phyloP scores from a whole-genome alignment of 2,797 vertebrate species.

The Avahi laniger region DNA sequence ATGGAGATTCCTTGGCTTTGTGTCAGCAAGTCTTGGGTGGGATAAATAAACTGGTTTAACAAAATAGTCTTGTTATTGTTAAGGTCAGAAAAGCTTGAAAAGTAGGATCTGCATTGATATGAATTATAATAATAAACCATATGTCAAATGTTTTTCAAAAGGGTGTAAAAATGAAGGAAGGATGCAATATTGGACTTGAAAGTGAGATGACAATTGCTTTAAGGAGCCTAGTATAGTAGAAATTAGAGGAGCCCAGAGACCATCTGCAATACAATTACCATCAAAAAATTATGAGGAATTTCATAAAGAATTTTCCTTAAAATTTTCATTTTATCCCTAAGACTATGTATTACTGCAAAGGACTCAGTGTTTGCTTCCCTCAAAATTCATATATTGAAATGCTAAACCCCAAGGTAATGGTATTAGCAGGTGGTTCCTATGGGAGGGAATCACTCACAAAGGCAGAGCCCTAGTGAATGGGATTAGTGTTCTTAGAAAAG shows the following conservation, averaged over 20 bases:
- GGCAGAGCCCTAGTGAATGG: background rate
- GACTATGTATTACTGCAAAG: background rate
- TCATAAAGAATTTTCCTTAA: background rate
- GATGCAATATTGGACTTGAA: background rate
- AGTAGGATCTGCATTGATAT: background rate
- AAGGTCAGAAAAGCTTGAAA: background rate
- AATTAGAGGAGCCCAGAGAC: background rate
- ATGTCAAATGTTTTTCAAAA: background rate
- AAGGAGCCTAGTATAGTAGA: no score
- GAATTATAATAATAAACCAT: background rate
- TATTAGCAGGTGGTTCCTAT: background rate
- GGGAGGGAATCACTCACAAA: background rate
- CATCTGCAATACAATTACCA: background rate
- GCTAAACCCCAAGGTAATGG: background rate
- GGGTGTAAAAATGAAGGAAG: background rate
- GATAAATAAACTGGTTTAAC: background rate
- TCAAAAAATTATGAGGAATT: background rate
- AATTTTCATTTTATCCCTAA: background rate
- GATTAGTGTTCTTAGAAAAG: no score
- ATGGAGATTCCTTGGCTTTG: background rate
- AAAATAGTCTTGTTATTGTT: background rate
- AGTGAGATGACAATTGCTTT: background rate
- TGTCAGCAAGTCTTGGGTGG: background rate
- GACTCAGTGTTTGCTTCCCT: background rate
- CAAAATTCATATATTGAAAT: background rate